A percentile compares a stretch with the other conserved stretches of the same genome.
Conservation (phyloP, 2,888 invertebrate species). For the Torymus aiolomorphi region DNA sequence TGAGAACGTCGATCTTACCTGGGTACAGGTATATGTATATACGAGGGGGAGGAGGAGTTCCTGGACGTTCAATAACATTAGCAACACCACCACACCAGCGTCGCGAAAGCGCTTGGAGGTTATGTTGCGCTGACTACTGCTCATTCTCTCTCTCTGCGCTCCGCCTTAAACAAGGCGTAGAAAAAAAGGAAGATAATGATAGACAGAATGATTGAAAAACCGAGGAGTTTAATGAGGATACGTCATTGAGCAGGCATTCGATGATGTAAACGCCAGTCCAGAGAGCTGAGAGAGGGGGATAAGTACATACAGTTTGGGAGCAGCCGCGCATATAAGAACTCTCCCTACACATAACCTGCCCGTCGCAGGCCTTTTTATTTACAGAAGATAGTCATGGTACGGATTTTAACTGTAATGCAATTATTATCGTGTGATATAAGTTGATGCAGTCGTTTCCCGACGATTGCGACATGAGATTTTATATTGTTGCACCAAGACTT, state of each 20-base stretch:
- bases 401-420: slow-evolving; percentile 34
- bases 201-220: slow-evolving; percentile 55
- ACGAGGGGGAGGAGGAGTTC: too few relatives aligned
- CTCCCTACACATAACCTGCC: slow-evolving; percentile 47
- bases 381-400: slow-evolving; percentile 38
- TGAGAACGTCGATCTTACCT: too few relatives aligned
- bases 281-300: background rate
- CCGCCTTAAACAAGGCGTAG: slow-evolving; percentile 50
- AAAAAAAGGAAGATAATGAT: slow-evolving; percentile 56
- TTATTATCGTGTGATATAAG: slow-evolving; percentile 42
- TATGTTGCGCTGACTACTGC: slow-evolving; percentile 42
- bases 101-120: slow-evolving; percentile 34
- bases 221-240: slow-evolving; percentile 45
- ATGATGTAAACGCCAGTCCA: slow-evolving; percentile 52
- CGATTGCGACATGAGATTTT: slow-evolving; percentile 57
- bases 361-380: slow-evolving; percentile 36
- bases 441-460: slow-evolving; percentile 37
- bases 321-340: background rate
- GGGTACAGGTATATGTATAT: too few relatives aligned
- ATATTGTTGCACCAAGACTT: slow-evolving; percentile 35
- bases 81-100: too few relatives aligned
- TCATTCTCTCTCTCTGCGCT: slow-evolving; percentile 7
- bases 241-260: slow-evolving; percentile 57
- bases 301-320: slow-evolving; percentile 10
- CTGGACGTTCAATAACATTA: too few relatives aligned